Percentiles rank a stretch among this genome's conserved stretches.
phyloP scores from a whole-genome alignment of 2,888 invertebrate species.

The Amiota minor region DNA sequence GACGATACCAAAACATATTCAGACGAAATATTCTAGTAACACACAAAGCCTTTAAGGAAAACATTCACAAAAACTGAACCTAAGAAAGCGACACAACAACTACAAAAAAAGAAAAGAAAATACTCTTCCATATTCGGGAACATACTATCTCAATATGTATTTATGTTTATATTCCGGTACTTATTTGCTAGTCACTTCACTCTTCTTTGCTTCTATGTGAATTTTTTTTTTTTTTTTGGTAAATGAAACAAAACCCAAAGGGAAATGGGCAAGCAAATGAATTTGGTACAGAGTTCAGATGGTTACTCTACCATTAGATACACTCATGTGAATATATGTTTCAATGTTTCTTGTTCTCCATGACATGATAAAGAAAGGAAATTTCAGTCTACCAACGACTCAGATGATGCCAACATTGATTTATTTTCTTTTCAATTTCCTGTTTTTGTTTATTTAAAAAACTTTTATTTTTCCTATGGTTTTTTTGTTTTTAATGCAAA shows the following conservation, averaged over 20 bases:
- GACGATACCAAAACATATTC: no score
- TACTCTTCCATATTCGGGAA: no score
- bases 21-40: neutral
- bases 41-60: conserved; percentile 35
- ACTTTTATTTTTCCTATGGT: no score
- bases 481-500: no score
- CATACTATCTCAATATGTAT: neutral
- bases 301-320: no score
- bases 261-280: no score
- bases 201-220: neutral
- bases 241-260: conserved; percentile 23
- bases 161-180: neutral
- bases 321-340: no score
- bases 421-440: neutral
- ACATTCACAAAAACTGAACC: conserved; percentile 66
- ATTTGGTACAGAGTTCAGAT: no score
- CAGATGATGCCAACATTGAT: neutral
- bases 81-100: conserved; percentile 60
- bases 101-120: conserved; percentile 32
- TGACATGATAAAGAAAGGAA: no score
- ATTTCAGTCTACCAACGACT: no score
- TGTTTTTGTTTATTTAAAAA: no score
- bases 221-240: conserved; percentile 59
- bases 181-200: neutral
- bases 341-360: no score